Percentiles rank a stretch among this genome's conserved stretches.
Evolutionary conservation across 2,113 vertebrate genomes (phyloP).

Genomic region (Crotalus horridus): DNA sequence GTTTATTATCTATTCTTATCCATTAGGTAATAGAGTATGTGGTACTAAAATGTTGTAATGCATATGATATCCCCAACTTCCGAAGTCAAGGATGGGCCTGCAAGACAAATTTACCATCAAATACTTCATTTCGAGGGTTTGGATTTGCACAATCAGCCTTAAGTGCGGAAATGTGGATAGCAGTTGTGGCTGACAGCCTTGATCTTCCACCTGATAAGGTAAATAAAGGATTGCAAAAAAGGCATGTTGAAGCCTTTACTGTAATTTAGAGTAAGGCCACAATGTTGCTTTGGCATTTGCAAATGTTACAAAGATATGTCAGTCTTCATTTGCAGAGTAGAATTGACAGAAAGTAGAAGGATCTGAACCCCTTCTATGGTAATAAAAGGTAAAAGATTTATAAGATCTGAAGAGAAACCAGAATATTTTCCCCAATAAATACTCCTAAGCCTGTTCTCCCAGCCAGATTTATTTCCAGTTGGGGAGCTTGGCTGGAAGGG

Average conservation of each 20-base stretch:
- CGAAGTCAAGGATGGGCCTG: constrained; percentile 65
- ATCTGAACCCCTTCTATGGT: neutral
- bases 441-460: neutral
- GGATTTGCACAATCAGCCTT: constrained; percentile 76
- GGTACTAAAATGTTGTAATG: constrained; percentile 76
- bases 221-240: neutral
- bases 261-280: neutral
- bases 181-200: constrained; percentile 73
- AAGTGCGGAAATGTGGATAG: constrained; percentile 75
- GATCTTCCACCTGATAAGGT: constrained; percentile 55
- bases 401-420: neutral
- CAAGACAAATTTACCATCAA: constrained; percentile 85
- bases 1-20: constrained; percentile 7
- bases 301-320: neutral
- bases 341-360: neutral
- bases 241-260: neutral
- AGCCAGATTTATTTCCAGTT: neutral
- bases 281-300: neutral
- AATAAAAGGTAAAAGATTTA: neutral
- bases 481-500: neutral
- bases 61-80: constrained; percentile 80
- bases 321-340: neutral
- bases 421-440: neutral
- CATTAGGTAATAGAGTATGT: constrained; percentile 60
- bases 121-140: constrained; percentile 81